Percentiles rank a stretch among this genome's conserved stretches.
Conservation (phyloP, 2,113 vertebrate genomes). For the Galeopterus variegatus region DNA sequence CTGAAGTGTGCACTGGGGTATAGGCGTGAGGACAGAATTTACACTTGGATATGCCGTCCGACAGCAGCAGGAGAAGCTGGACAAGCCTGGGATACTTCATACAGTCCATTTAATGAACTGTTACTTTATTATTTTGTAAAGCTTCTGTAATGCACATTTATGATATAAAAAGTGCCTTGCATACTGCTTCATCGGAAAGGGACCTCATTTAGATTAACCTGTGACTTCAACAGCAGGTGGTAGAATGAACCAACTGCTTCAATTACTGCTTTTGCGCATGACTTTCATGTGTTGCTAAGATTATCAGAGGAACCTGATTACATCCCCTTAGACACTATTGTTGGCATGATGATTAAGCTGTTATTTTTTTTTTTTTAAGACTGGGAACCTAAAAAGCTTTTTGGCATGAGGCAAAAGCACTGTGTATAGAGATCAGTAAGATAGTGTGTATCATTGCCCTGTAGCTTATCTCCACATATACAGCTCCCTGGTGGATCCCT, state of each 20-base stretch:
- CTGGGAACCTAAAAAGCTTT: slow-evolving; percentile 90
- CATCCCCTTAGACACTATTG: slow-evolving; percentile 92
- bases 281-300: slow-evolving; percentile 92
- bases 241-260: slow-evolving; percentile 92
- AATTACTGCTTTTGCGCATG: slow-evolving; percentile 90
- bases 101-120: slow-evolving; percentile 90
- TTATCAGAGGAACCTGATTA: slow-evolving; percentile 92
- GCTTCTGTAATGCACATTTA: slow-evolving; percentile 87
- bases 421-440: slow-evolving; percentile 91
- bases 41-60: slow-evolving; percentile 76
- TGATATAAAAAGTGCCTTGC: slow-evolving; percentile 89
- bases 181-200: slow-evolving; percentile 88
- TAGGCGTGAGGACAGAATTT: slow-evolving; percentile 81
- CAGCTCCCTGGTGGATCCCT: slow-evolving; percentile 93
- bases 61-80: slow-evolving; percentile 83
- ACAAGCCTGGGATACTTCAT: slow-evolving; percentile 83
- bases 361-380: slow-evolving; percentile 84
- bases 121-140: slow-evolving; percentile 91
- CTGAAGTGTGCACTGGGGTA: slow-evolving; percentile 81
- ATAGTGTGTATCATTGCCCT: slow-evolving; percentile 92
- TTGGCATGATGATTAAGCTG: slow-evolving; percentile 92
- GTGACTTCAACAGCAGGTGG: slow-evolving; percentile 92
- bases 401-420: slow-evolving; percentile 89
- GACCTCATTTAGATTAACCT: slow-evolving; percentile 93
- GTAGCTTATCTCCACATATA: slow-evolving; percentile 94